These are phyloP conservation scores for Phrynosoma platyrhinos DNA, from an alignment of 2,113 vertebrate genomes.

Conservation along the genomic window DNA sequence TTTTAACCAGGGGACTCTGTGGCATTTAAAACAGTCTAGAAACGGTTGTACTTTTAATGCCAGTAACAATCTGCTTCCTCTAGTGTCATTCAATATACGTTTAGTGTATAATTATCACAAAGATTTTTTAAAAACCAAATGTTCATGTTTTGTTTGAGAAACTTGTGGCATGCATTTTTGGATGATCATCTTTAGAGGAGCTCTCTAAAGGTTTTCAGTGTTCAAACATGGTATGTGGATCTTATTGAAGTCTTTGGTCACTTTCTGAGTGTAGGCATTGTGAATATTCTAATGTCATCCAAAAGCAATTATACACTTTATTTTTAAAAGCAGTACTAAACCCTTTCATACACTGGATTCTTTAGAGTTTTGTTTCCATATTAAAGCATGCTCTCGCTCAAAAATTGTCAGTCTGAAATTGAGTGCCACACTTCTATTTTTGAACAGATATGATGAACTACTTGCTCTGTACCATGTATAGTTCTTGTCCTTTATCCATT, in stretches of 20 bases:
- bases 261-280: conserved; percentile 80
- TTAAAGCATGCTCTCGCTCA: conserved; percentile 81
- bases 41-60: conserved; percentile 95
- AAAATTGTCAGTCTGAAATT: conserved; percentile 76
- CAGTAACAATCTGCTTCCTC: conserved; percentile 95
- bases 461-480: conserved; percentile 83
- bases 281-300: conserved; percentile 80
- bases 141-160: conserved; percentile 83
- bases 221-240: conserved; percentile 84
- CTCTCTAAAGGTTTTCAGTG: conserved; percentile 81
- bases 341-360: conserved; percentile 85
- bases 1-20: conserved; percentile 99
- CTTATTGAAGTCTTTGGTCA: conserved; percentile 78
- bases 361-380: conserved; percentile 78
- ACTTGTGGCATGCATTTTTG: conserved; percentile 82
- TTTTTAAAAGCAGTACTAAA: conserved; percentile 74
- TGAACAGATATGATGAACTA: conserved; percentile 75
- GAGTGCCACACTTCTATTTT: conserved; percentile 78
- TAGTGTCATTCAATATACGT: conserved; percentile 88
- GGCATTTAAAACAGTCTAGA: conserved; percentile 98
- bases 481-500: conserved; percentile 76
- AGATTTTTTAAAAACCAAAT: conserved; percentile 79
- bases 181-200: conserved; percentile 77
- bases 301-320: conserved; percentile 72
- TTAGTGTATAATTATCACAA: conserved; percentile 89